Percentiles rank a stretch among this genome's conserved stretches.
Conservation (phyloP, 2,888 invertebrate genomes). For the Hirtodrosophila cameraria region DNA sequence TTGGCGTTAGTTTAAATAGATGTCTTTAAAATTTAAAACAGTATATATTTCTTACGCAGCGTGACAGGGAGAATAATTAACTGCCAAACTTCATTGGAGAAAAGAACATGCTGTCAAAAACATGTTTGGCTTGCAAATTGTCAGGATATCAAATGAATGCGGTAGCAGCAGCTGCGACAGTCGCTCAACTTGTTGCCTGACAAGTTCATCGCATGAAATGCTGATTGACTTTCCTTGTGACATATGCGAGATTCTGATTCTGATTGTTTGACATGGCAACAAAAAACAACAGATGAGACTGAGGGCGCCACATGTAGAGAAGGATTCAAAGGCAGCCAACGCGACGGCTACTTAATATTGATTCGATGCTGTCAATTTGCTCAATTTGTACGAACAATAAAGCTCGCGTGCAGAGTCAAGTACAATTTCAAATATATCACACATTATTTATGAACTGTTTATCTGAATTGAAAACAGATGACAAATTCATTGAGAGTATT, state of each 20-base stretch:
- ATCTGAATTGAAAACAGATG: slow-evolving; percentile 13
- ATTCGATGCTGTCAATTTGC: slow-evolving; percentile 47
- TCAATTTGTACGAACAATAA: slow-evolving; percentile 39
- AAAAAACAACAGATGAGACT: background rate
- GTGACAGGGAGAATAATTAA: slow-evolving; percentile 61
- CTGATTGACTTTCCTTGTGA: slow-evolving; percentile 70
- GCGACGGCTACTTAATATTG: slow-evolving; percentile 63
- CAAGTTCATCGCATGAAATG: slow-evolving; percentile 60
- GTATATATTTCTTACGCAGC: slow-evolving; percentile 19
- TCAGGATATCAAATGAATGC: slow-evolving; percentile 35
- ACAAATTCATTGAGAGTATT: slow-evolving; percentile 37
- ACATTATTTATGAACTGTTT: slow-evolving; percentile 43
- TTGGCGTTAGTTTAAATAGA: no score
- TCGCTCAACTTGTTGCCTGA: slow-evolving; percentile 47
- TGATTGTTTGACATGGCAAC: slow-evolving; percentile 59
- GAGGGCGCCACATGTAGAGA: slow-evolving; percentile 6
- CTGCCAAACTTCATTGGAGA: slow-evolving; percentile 32
- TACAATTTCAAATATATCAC: background rate
- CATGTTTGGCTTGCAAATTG: slow-evolving; percentile 36
- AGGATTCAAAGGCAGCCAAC: slow-evolving; percentile 16
- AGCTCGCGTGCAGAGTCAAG: slow-evolving; percentile 13
- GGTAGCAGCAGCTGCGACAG: slow-evolving; percentile 38
- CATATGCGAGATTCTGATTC: slow-evolving; percentile 55
- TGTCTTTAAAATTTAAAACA: slow-evolving; percentile 20
- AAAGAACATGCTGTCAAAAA: slow-evolving; percentile 10